Percentiles rank a stretch among this genome's conserved stretches.
Conservation (phyloP, 23 tunicate genomes). For the Phallusia fumigata region DNA sequence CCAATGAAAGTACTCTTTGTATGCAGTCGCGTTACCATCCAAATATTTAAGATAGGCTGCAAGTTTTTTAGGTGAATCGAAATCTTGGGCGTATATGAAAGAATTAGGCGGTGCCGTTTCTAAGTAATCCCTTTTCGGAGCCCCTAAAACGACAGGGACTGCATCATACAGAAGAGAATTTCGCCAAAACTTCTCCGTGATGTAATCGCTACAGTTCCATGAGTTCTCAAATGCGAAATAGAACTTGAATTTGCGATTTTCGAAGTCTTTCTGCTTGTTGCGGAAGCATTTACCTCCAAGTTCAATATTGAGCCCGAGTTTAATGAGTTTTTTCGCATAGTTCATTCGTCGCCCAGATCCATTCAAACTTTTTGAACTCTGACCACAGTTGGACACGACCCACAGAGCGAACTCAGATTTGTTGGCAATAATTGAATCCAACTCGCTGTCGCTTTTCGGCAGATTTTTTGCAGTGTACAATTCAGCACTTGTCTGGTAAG, state of each 20-base stretch:
- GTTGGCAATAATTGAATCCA: neutral
- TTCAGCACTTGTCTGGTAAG: neutral
- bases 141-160: slow-evolving; percentile 31
- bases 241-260: slow-evolving; percentile 20
- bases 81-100: slow-evolving; percentile 11
- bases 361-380: neutral
- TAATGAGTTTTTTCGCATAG: slow-evolving; percentile 21
- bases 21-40: neutral
- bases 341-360: slow-evolving; percentile 41
- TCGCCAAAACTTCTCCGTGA: slow-evolving; percentile 23
- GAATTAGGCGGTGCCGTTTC: slow-evolving; percentile 21
- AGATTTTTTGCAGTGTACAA: neutral
- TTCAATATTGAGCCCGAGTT: slow-evolving; percentile 32
- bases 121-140: neutral
- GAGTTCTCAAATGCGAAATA: slow-evolving; percentile 41
- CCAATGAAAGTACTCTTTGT: slow-evolving; percentile 4
- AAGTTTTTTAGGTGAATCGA: slow-evolving; percentile 7
- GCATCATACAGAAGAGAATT: slow-evolving; percentile 10
- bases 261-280: neutral
- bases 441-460: neutral
- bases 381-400: slow-evolving; percentile 40
- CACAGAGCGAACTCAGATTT: slow-evolving; percentile 10
- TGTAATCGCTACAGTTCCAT: slow-evolving; percentile 30
- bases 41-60: neutral
- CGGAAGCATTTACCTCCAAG: slow-evolving; percentile 34